Evolutionary conservation across 2,888 invertebrate species (phyloP).

Genomic region (Brachyptera risi): DNA sequence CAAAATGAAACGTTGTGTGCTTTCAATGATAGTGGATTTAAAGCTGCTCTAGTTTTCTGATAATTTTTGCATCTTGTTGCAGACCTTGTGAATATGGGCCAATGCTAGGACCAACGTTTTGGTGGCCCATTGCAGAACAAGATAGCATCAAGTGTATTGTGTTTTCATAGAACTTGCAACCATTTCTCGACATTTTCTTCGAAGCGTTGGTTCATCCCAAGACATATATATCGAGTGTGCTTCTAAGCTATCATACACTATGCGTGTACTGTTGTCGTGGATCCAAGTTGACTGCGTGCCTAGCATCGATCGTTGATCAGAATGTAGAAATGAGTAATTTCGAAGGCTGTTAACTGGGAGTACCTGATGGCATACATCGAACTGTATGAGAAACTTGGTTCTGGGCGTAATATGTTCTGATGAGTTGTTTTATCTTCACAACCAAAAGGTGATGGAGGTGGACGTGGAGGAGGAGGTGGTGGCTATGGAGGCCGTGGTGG

Average conservation of each 20-base stretch:
- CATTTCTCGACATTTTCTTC: background rate
- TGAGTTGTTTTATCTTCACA: conserved; percentile 2
- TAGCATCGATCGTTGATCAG: too few species aligned
- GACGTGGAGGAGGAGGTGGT: conserved; percentile 34
- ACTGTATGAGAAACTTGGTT: too few species aligned
- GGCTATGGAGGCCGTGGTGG: too few species aligned
- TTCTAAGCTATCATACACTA: too few species aligned
- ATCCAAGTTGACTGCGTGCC: too few species aligned
- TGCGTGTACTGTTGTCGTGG: too few species aligned
- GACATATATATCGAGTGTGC: too few species aligned
- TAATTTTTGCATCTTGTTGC: background rate
- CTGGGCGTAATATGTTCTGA: background rate
- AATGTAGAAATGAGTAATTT: too few species aligned
- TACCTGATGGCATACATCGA: background rate
- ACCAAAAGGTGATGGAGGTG: conserved; percentile 36
- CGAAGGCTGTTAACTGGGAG: background rate
- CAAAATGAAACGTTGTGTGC: background rate
- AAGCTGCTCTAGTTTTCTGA: background rate
- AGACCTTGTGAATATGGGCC: background rate
- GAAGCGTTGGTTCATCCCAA: background rate
- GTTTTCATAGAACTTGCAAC: background rate
- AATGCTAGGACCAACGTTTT: background rate
- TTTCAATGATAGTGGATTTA: background rate
- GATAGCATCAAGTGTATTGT: background rate
- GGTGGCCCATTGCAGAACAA: background rate